phyloP scores from a whole-genome alignment of 1,140 invertebrate genomes.

The Anthonomus grandis region DNA sequence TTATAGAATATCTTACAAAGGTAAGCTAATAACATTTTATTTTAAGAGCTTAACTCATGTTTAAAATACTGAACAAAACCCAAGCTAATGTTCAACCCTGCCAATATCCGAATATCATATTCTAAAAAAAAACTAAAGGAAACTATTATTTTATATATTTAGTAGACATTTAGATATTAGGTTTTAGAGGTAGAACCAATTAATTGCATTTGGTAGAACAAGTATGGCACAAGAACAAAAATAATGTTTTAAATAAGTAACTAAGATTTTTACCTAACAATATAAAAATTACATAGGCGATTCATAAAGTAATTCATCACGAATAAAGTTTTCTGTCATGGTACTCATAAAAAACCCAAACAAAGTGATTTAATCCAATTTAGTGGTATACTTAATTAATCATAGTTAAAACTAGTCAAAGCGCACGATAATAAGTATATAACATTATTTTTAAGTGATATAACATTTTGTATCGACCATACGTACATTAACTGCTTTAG shows the following conservation, averaged over 20 bases:
- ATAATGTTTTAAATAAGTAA: not conserved
- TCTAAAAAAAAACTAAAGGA: conserved; percentile 19
- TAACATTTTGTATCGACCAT: conserved; percentile 1
- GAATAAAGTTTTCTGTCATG: not conserved
- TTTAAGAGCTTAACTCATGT: not conserved
- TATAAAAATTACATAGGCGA: no score
- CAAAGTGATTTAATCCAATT: not conserved
- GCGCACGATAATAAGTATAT: not conserved
- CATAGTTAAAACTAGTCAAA: not conserved
- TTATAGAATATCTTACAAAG: conserved; percentile 2
- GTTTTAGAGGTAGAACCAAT: conserved; percentile 22
- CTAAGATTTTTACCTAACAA: not conserved
- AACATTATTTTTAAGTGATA: not conserved
- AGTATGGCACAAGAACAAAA: conserved; percentile 26
- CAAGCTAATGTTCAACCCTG: conserved; percentile 14
- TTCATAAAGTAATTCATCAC: conserved; percentile 9
- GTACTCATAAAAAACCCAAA: not conserved
- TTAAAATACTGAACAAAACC: conserved; percentile 5
- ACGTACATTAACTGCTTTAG: no score
- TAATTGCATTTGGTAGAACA: conserved; percentile 15
- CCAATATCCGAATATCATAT: conserved; percentile 25
- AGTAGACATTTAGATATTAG: conserved; percentile 23
- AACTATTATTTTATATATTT: conserved; percentile 25
- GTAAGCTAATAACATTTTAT: conserved; percentile 2
- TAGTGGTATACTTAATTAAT: not conserved